Conservation (phyloP, 2,113 vertebrate species). For the Onychostruthus taczanowskii region DNA sequence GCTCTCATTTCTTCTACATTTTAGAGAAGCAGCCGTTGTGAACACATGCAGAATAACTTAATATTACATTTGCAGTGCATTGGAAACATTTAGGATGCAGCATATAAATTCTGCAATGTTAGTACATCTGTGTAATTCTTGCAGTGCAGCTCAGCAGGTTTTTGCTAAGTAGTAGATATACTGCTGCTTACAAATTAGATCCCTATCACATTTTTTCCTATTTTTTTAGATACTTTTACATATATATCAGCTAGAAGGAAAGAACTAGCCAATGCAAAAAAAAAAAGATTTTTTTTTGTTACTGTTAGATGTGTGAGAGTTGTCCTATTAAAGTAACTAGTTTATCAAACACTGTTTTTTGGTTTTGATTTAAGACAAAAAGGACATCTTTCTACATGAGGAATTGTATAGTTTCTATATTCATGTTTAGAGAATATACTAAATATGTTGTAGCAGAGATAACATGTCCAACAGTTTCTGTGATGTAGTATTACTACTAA, state of each 20-base stretch:
- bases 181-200: neutral
- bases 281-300: neutral
- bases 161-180: neutral
- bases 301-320: neutral
- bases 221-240: neutral
- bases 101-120: neutral
- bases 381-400: neutral
- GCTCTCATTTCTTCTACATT: neutral
- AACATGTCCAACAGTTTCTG: neutral
- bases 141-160: constrained; percentile 19
- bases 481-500: neutral
- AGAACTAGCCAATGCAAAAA: neutral
- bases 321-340: neutral
- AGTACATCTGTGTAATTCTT: neutral
- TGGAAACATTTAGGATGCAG: neutral
- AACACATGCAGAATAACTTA: neutral
- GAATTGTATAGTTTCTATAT: neutral
- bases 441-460: neutral
- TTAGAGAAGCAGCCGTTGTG: neutral
- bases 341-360: neutral
- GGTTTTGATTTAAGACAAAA: neutral
- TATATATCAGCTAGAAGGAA: neutral
- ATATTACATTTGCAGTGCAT: neutral
- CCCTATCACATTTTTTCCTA: neutral
- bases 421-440: neutral